Base-by-base conservation (phyloP, 2,888 invertebrate genomes). In the Philhelius pedissequus region DNA sequence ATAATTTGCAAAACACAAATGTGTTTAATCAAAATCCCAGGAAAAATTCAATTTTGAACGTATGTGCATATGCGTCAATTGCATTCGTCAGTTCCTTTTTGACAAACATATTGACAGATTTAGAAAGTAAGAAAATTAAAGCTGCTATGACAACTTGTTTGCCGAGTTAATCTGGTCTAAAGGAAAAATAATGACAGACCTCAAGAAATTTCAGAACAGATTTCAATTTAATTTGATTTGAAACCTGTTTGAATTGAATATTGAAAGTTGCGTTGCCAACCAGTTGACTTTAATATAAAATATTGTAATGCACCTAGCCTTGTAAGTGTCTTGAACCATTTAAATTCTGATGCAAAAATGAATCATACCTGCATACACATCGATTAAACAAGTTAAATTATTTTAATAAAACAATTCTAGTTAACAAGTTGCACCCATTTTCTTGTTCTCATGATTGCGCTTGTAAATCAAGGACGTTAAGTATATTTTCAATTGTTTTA, bases 401-500 rank as follows among this genome's bases (percentile, higher is more conserved):
- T 40, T 60, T 27, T 4, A 25, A 25, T 40, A 27, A 43, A 43
- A 40, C n/a, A n/a, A 22, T 22, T 25, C 35, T 38, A n/a, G 11
- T 60, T 25, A 62, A 45, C 62, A 20, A 62, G 62, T 62, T 62
- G 62, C 62, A 62, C 62, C 62, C 30, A 13, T 62, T 43, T 62
- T 62, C 43, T 11, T 25, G 38, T 45, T 45, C 30, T 45, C 62
- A 45, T 20, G 30, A 20, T 5, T 22, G 5, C 7, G 40, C 5
- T 27, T 62, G 20, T 62, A 62, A 45, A 45, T 62, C 62, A 62
- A 62, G 62, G 62, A 62, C 62, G 62, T 62, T 40, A 30, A 62
- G 18, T 45, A 30, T 7, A 62, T 3, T 45, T 62, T 45, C 45
- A 62, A 30, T 62, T 62, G 45, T 62, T 20, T 45, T 4, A 4